Evolutionary conservation across 1,140 invertebrate species (phyloP).

Genomic region (Archivesica marissinica): DNA sequence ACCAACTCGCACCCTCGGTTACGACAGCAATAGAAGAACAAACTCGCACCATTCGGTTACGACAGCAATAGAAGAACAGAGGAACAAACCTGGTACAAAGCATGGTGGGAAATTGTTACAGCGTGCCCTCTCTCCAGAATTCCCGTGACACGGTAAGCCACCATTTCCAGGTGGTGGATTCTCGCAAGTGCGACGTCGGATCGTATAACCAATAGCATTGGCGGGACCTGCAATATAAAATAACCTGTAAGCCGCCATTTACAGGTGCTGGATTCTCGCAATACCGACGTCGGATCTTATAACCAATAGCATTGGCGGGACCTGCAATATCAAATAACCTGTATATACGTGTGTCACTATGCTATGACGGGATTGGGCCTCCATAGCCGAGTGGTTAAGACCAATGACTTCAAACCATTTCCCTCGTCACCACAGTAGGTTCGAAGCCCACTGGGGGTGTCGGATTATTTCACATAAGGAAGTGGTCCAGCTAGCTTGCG

Average conservation of each 20-base stretch:
- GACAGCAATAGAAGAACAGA: no score
- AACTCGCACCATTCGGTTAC: no score
- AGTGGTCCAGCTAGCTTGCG: no score
- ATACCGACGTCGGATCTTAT: constrained; percentile 68
- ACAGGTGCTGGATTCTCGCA: constrained; percentile 64
- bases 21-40: no score
- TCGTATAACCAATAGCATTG: constrained; percentile 82
- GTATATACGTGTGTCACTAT: no score
- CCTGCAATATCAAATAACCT: neutral
- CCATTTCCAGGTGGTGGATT: constrained; percentile 60
- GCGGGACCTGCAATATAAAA: neutral
- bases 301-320: constrained; percentile 78
- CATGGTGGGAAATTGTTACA: constrained; percentile 39
- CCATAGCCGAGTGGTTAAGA: no score
- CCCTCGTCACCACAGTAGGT: no score
- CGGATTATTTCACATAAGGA: no score
- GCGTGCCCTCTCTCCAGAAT: neutral
- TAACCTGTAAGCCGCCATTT: constrained; percentile 56
- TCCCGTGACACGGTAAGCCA: constrained; percentile 60
- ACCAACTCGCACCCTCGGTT: no score
- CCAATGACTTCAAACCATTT: no score
- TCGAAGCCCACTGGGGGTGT: no score
- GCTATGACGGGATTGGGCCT: no score
- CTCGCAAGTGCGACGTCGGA: constrained; percentile 60
- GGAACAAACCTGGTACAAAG: constrained; percentile 6